phyloP scores from a whole-genome alignment of 2,797 vertebrate species.

The Tarsius wallacei region DNA sequence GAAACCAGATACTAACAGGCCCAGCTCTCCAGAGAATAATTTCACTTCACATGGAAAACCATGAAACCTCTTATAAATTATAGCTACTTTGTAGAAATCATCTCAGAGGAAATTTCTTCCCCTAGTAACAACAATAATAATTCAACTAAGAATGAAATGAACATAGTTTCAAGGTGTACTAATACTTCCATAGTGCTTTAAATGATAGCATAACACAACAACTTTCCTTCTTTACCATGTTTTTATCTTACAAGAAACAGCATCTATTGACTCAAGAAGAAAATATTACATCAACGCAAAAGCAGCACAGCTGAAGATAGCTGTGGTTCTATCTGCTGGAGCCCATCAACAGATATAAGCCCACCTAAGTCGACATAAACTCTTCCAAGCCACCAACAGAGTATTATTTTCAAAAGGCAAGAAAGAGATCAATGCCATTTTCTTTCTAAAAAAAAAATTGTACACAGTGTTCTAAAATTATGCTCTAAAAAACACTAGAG shows the following conservation, averaged over 20 bases:
- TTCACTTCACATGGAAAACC: constrained; percentile 65
- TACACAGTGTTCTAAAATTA: constrained; percentile 77
- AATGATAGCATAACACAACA: constrained; percentile 74
- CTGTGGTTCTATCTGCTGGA: constrained; percentile 70
- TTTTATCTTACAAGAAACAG: constrained; percentile 70
- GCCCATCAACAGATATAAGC: constrained; percentile 59
- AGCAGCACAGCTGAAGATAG: constrained; percentile 40
- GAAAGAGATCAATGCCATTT: constrained; percentile 80
- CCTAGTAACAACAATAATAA: constrained; percentile 64
- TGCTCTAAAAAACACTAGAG: neutral
- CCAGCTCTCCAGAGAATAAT: constrained; percentile 39
- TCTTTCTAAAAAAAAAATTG: constrained; percentile 66
- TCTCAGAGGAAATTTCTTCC: constrained; percentile 27
- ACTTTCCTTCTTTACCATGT: constrained; percentile 62
- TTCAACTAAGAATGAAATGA: constrained; percentile 56
- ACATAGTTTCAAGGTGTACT: constrained; percentile 49
- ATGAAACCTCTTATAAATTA: constrained; percentile 57
- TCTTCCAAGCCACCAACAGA: constrained; percentile 71
- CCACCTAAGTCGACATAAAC: constrained; percentile 72
- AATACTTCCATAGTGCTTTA: constrained; percentile 32
- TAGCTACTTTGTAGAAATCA: constrained; percentile 46
- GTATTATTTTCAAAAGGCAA: constrained; percentile 77
- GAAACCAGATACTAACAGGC: constrained; percentile 59
- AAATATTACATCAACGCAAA: constrained; percentile 71
- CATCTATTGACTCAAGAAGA: constrained; percentile 34